Base-by-base conservation (phyloP, 1,140 invertebrate genomes). In the Drosophila pectinifera region DNA sequence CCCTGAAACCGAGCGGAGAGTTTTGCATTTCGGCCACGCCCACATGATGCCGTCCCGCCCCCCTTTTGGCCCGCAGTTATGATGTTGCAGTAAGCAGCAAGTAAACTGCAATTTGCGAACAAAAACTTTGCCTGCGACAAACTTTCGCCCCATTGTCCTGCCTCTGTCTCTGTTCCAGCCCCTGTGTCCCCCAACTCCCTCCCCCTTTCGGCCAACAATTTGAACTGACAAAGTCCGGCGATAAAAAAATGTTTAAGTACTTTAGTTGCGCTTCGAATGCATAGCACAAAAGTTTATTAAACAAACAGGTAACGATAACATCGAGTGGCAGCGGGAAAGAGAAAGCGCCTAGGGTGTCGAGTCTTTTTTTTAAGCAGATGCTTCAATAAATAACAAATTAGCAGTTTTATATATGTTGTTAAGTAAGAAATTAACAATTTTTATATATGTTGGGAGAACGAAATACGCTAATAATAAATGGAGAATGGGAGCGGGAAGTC, bases 241-340 rank as follows among this genome's bases (percentile, higher is more conserved):
- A 85, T 85, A 85, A 85, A 85, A 78, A 86, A 70, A 56, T 80
- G 69, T 67, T 85, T 85, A 85, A 85, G 81, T 86, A 85, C 73
- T 85, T 85, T 80, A 85, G 68, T 85, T 80, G 65, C 53, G 65
- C 75, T 65, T 49, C 62, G 48, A 78, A 70, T 76, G 59, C 72
- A 73, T 42, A 56, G 46, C 51, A 43, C 76, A 70, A 80, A 67
- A 58, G 43, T 84, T 80, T 77, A 80, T 84, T 84, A 84, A 84
- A 49, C 80, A 85, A 85, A 84, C 80, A 84, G 80, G 80, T 83
- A 70, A 48, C 67, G 42, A 48, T 34, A 57, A 70, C 56, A 56
- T 11, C 45, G n/a, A 69, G 46, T 69, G 34, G 46, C 13, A 16
- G 7, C 13, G 18, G 22, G 28, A 4, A 14, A 8, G n/a, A 13